Percentiles rank a stretch among this genome's conserved stretches.
phyloP scores from a whole-genome alignment of 1,140 invertebrate genomes.

The Andricus grossulariae region DNA sequence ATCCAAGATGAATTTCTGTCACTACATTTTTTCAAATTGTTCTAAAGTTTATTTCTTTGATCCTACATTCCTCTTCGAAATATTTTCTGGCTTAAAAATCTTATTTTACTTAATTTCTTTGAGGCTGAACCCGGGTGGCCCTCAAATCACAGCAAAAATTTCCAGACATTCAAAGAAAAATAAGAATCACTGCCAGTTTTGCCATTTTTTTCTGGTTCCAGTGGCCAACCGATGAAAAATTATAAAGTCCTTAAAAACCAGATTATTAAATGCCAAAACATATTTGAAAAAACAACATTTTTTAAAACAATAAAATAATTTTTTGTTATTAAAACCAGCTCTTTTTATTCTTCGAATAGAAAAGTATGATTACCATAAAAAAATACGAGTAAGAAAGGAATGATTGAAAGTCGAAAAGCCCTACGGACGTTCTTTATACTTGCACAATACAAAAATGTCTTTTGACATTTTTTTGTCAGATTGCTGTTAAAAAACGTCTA shows the following conservation, averaged over 20 bases:
- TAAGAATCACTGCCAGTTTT: too few species aligned
- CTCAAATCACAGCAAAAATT: too few species aligned
- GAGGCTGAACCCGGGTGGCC: too few species aligned
- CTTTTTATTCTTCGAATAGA: background rate
- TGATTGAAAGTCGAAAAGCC: background rate
- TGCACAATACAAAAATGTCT: background rate
- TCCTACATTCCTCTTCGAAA: too few species aligned
- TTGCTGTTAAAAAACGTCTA: background rate
- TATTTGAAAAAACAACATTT: conserved; percentile 4
- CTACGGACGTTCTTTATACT: background rate
- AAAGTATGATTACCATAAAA: background rate
- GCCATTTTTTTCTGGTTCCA: too few species aligned
- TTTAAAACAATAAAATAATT: background rate
- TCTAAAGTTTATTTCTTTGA: background rate
- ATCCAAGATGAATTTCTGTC: background rate
- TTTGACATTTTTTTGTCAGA: background rate
- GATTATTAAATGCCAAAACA: too few species aligned
- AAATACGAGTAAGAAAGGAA: background rate
- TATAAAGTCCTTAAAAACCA: too few species aligned
- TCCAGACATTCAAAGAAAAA: too few species aligned
- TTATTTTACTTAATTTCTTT: too few species aligned
- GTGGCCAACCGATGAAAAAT: too few species aligned
- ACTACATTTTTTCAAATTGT: background rate
- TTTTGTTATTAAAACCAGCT: conserved; percentile 15
- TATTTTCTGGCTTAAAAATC: too few species aligned